Evolutionary conservation across 2,113 vertebrate genomes (phyloP).

Genomic region (Catharus bicknelli): DNA sequence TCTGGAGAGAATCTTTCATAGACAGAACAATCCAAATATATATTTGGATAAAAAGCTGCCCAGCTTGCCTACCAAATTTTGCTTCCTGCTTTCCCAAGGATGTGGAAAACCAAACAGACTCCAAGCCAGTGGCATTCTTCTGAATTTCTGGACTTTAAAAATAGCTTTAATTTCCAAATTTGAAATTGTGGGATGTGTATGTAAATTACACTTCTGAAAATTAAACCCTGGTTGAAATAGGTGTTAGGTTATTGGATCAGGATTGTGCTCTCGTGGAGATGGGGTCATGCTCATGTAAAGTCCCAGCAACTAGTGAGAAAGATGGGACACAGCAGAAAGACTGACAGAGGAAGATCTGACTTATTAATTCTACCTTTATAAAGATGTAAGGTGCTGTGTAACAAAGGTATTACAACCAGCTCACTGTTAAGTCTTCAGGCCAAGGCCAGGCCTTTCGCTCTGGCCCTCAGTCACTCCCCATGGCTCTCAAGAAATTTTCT

Average conservation of each 20-base stretch:
- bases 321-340: neutral
- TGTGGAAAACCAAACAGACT: neutral
- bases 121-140: neutral
- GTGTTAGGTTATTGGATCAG: neutral
- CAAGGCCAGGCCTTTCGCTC: neutral
- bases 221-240: neutral
- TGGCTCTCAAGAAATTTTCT: neutral
- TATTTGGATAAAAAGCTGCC: neutral
- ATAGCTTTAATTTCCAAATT: neutral
- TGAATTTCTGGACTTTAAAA: neutral
- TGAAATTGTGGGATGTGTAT: neutral
- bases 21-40: neutral
- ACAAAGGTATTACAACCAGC: neutral
- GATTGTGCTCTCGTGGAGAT: neutral
- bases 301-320: neutral
- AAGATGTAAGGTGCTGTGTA: neutral
- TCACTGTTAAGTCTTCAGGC: neutral
- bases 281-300: neutral
- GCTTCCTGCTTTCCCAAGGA: neutral
- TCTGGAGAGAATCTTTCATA: neutral
- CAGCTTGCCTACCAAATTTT: neutral
- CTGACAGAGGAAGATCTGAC: neutral
- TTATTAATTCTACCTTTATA: neutral
- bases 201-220: neutral
- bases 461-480: accelerated